phyloP scores from a whole-genome alignment of 2,888 invertebrate species.

The Drosophila longiperda region DNA sequence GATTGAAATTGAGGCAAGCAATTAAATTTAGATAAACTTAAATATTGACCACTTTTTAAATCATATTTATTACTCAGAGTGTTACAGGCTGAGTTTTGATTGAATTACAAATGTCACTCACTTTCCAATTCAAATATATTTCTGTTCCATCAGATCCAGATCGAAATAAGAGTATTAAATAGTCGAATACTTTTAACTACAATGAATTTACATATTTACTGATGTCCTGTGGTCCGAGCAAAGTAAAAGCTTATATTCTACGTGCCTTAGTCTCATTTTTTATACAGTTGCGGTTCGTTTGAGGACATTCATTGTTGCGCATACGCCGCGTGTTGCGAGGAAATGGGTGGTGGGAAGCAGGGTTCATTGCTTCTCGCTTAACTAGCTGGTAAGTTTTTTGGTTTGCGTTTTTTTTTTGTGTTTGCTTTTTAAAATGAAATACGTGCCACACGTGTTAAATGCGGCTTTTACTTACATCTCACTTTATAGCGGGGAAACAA shows the following conservation, averaged over 20 bases:
- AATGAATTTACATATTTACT: neutral
- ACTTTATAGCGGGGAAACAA: slow-evolving; percentile 53
- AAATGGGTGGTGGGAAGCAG: slow-evolving; percentile 20
- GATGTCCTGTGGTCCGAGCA: slow-evolving; percentile 25
- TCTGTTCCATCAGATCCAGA: neutral
- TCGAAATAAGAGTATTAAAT: neutral
- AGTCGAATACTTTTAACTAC: neutral
- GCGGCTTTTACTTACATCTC: slow-evolving; percentile 49
- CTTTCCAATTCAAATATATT: neutral
- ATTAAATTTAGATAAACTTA: neutral
- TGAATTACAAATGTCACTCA: neutral
- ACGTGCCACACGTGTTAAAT: slow-evolving; percentile 78
- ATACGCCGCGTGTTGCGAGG: slow-evolving; percentile 46
- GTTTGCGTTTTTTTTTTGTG: slow-evolving; percentile 4
- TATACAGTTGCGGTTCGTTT: slow-evolving; percentile 7
- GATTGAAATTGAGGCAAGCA: neutral
- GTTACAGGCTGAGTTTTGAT: too few relatives aligned
- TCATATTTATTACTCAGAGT: neutral
- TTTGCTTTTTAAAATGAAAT: slow-evolving; percentile 67
- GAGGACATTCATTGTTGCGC: slow-evolving; percentile 55
- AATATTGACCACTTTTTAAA: neutral
- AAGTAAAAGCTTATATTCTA: slow-evolving; percentile 37
- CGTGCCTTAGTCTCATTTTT: slow-evolving; percentile 32
- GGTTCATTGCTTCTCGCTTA: slow-evolving; percentile 65
- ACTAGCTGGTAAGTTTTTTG: slow-evolving; percentile 41